These are phyloP conservation scores for Linepithema humile DNA, from an alignment of 1,140 invertebrate species.

Conservation along the genomic window DNA sequence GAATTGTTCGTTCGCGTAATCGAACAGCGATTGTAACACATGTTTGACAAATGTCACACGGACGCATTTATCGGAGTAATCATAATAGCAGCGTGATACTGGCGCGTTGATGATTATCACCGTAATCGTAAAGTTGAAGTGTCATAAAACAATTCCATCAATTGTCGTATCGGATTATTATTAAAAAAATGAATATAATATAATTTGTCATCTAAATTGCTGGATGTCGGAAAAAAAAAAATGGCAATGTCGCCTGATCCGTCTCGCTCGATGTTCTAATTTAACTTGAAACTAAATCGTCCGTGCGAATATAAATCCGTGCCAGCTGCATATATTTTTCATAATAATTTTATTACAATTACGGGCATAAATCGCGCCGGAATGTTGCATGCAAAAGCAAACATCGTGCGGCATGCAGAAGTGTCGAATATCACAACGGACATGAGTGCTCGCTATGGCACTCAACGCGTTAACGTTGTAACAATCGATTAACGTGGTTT, in stretches of 20 bases:
- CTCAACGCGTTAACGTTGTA: slow-evolving; percentile 42
- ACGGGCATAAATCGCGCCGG: background rate
- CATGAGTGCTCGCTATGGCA: slow-evolving; percentile 6
- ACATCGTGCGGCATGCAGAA: background rate
- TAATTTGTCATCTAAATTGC: background rate
- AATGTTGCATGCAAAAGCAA: slow-evolving; percentile 23
- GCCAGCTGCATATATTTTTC: background rate
- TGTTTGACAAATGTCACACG: no score
- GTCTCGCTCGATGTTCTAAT: no score
- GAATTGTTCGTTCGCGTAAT: slow-evolving; percentile 23
- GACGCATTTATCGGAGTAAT: no score
- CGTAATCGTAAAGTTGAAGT: no score
- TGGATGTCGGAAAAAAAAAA: background rate
- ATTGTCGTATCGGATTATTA: no score
- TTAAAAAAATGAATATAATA: background rate
- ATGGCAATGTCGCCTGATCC: background rate
- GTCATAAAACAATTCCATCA: no score
- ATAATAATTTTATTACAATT: no score
- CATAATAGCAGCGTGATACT: no score
- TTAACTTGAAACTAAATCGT: background rate
- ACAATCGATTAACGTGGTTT: slow-evolving; percentile 50
- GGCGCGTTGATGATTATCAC: no score
- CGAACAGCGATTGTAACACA: background rate
- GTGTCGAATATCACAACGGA: slow-evolving; percentile 40
- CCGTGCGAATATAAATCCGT: background rate